phyloP scores from a whole-genome alignment of 2,888 invertebrate species.

The Parapristionchus giblindavisi region DNA sequence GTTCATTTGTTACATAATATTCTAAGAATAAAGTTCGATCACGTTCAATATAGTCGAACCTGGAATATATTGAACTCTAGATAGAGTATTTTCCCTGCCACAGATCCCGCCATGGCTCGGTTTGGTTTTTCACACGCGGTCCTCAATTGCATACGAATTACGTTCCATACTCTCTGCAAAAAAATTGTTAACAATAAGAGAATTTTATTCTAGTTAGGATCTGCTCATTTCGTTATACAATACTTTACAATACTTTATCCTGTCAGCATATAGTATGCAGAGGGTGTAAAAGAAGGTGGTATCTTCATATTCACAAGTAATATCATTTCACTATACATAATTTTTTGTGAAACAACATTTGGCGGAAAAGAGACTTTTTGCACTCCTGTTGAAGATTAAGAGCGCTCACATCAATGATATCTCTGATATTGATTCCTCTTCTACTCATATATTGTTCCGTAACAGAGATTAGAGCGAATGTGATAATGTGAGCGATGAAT shows the following conservation, averaged over 20 bases:
- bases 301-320: too few relatives aligned
- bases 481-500: neutral
- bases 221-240: too few relatives aligned
- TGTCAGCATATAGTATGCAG: too few relatives aligned
- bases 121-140: neutral
- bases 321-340: too few relatives aligned
- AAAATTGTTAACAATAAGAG: too few relatives aligned
- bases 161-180: conserved; percentile 24
- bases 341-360: too few relatives aligned
- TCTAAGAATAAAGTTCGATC: neutral
- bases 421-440: neutral
- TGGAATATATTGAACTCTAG: conserved; percentile 22
- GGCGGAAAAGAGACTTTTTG: too few relatives aligned
- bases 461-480: conserved; percentile 11
- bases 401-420: conserved; percentile 19
- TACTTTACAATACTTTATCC: too few relatives aligned
- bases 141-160: conserved; percentile 14
- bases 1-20: too few relatives aligned
- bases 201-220: too few relatives aligned
- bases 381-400: too few relatives aligned
- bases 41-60: neutral
- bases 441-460: neutral
- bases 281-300: too few relatives aligned
- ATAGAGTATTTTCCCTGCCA: conserved; percentile 9
- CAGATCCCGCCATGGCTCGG: neutral